Evolutionary conservation across 2,113 vertebrate genomes (phyloP).

Genomic region (Candoia aspera): DNA sequence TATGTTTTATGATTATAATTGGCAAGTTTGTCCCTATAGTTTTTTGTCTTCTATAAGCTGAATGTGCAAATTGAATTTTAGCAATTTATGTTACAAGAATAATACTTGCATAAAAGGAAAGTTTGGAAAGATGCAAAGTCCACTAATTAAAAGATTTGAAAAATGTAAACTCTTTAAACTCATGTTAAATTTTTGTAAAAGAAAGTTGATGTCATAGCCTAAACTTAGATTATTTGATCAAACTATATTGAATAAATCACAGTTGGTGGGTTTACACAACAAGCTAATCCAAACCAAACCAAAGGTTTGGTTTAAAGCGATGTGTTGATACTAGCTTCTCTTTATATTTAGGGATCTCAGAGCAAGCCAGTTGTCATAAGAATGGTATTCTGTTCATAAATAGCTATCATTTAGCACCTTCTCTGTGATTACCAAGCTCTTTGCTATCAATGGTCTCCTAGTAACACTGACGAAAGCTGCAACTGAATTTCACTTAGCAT

Average conservation of each 20-base stretch:
- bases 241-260: background rate
- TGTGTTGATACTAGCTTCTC: background rate
- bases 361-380: constrained; percentile 29
- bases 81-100: background rate
- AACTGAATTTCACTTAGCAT: constrained; percentile 34
- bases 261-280: background rate
- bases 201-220: background rate
- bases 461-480: constrained; percentile 25
- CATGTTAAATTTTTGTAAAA: constrained; percentile 2
- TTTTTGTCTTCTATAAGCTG: background rate
- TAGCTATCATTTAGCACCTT: constrained; percentile 37
- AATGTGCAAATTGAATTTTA: background rate
- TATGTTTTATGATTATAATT: background rate
- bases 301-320: background rate
- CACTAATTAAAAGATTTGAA: background rate
- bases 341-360: background rate
- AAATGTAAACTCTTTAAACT: background rate
- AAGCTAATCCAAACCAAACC: background rate
- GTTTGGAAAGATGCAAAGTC: background rate
- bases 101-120: constrained; percentile 13
- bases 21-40: background rate
- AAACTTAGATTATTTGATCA: background rate
- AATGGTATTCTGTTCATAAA: constrained; percentile 13
- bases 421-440: constrained; percentile 43
- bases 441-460: constrained; percentile 27